A percentile compares a stretch with the other conserved stretches of the same genome.
Evolutionary conservation across 1,140 invertebrate species (phyloP).

Genomic region (Zaprionus africanus): DNA sequence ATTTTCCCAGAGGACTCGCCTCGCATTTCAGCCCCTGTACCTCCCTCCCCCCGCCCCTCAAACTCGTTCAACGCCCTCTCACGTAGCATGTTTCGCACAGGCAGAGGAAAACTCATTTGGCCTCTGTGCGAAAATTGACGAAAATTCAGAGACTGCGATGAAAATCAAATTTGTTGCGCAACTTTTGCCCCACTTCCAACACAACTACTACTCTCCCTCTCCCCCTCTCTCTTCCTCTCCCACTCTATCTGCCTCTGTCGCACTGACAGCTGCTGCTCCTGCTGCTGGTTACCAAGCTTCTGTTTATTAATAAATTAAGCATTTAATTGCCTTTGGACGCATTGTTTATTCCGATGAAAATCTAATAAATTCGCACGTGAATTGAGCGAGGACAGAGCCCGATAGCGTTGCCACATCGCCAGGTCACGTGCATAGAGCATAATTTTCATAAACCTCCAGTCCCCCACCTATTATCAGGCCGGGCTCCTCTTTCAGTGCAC

Average conservation of each 20-base stretch:
- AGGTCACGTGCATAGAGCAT: conserved; percentile 71
- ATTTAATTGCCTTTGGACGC: conserved; percentile 72
- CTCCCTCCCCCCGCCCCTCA: no score
- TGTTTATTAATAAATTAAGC: conserved; percentile 80
- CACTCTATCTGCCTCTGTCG: neutral
- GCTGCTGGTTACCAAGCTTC: conserved; percentile 16
- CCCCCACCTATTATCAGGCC: neutral
- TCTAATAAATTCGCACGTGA: conserved; percentile 75
- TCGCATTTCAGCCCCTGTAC: conserved; percentile 32
- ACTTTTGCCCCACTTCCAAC: conserved; percentile 26
- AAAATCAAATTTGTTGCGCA: conserved; percentile 73
- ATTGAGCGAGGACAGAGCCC: conserved; percentile 25
- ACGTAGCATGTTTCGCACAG: conserved; percentile 21
- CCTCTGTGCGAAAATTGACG: conserved; percentile 68
- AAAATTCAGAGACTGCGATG: conserved; percentile 63
- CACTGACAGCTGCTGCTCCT: conserved; percentile 48
- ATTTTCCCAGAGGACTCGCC: conserved; percentile 77
- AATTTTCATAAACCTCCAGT: conserved; percentile 41
- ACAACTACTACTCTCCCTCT: neutral
- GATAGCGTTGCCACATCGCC: conserved; percentile 7
- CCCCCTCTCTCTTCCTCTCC: neutral
- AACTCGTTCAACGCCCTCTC: neutral
- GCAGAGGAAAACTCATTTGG: conserved; percentile 52
- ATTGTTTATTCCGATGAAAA: conserved; percentile 77
- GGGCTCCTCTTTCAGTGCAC: neutral